Base-by-base conservation (phyloP, 2,113 vertebrate genomes). In the Nannobrachium achirus region DNA sequence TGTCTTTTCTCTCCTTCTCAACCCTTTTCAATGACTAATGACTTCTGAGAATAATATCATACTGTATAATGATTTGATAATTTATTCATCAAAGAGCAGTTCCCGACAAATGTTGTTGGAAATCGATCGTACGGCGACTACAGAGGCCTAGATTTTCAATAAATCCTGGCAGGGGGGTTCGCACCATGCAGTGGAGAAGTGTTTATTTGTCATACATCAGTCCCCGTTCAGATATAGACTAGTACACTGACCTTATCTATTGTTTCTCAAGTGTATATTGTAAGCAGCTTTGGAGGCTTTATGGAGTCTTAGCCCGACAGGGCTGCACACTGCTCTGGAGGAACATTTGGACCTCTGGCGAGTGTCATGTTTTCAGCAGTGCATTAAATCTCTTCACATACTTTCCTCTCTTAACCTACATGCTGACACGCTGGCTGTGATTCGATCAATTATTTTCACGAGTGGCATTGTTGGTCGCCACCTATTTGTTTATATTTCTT, bases 231-330 rank as follows among this genome's bases (percentile, higher is more conserved):
- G 70, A 85, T 67, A 75, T 68, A 58, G 69, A 61, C 76, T 73
- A 74, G 70, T 76, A 57, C 57, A 71, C 72, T 86, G 79, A 87
- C 89, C 86, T 86, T 88, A 91, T 91, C 88, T 89, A 85, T 87
- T 88, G 86, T 90, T 83, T 84, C 86, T 88, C 82, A 82, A 88
- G 89, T 89, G 86, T 87, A 85, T 90, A 87, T 88, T 88, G 87
- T 90, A 87, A 88, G 87, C 86, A 87, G 89, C 86, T 87, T 89
- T 88, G 66, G 78, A 79, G 83, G 86, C 80, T 85, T 88, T 82
- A 86, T 82, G 58, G 79, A 80, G 83, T 84, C 86, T 89, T 84
- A 87, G 82, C 75, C n/a, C 75, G 25, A 66, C 77, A 81, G 80
- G 73, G 83, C 79, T 73, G 84, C 85, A n/a, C 41, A 41, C 71